Evolutionary conservation across 2,888 invertebrate species (phyloP).

Genomic region (Pardosa pseudoannulata): DNA sequence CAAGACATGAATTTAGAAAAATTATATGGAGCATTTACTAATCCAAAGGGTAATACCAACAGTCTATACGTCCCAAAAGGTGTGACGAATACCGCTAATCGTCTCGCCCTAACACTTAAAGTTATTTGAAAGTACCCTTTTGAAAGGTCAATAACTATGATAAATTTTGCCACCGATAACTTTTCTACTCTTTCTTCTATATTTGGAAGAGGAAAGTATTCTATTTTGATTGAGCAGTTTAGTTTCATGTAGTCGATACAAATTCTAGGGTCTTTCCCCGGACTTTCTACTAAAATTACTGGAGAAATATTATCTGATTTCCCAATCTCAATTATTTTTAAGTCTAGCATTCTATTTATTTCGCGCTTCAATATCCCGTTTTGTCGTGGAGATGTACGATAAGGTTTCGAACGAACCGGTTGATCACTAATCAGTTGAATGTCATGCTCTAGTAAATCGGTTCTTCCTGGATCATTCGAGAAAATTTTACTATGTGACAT

Average conservation of each 20-base stretch:
- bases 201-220: slow-evolving; percentile 16
- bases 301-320: slow-evolving; percentile 37
- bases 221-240: background rate
- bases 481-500: background rate
- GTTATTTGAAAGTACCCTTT: slow-evolving; percentile 37
- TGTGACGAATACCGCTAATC: slow-evolving; percentile 4
- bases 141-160: slow-evolving; percentile 6
- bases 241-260: slow-evolving; percentile 5
- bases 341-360: slow-evolving; percentile 1
- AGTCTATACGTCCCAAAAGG: slow-evolving; percentile 16
- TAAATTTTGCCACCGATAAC: slow-evolving; percentile 1
- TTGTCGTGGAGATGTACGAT: slow-evolving; percentile 13
- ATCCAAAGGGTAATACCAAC: slow-evolving; percentile 18
- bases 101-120: background rate
- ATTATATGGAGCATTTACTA: background rate
- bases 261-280: background rate
- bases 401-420: slow-evolving; percentile 4
- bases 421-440: slow-evolving; percentile 27
- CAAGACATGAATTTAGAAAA: background rate
- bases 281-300: slow-evolving; percentile 18
- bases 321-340: slow-evolving; percentile 20
- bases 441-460: slow-evolving; percentile 19
- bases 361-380: slow-evolving; percentile 20
- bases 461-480: slow-evolving; percentile 29
- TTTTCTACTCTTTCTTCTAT: slow-evolving; percentile 17